phyloP scores from a whole-genome alignment of 2,888 invertebrate genomes.

The Chaetogeoica ovagalla region DNA sequence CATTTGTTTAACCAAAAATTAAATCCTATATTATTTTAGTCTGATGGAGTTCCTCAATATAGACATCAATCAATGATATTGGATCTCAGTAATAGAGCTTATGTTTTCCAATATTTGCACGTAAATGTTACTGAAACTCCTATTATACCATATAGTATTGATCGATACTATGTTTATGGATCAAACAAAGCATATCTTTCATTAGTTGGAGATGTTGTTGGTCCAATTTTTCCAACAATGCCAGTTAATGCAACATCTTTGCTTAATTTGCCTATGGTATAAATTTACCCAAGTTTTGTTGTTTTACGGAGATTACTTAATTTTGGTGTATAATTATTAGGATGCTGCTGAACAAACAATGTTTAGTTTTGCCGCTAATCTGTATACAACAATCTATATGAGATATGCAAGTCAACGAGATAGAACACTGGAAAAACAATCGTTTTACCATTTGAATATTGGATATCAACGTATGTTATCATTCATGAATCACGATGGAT shows the following conservation, averaged over 20 bases:
- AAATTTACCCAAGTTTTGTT: slow-evolving; percentile 57
- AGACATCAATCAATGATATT: slow-evolving; percentile 89
- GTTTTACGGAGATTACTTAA: slow-evolving; percentile 18
- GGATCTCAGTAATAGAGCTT: slow-evolving; percentile 88
- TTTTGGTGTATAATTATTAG: slow-evolving; percentile 58
- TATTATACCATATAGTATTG: slow-evolving; percentile 85
- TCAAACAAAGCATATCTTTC: slow-evolving; percentile 83
- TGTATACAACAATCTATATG: slow-evolving; percentile 90
- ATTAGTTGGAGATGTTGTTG: slow-evolving; percentile 87
- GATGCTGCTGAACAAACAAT: slow-evolving; percentile 93
- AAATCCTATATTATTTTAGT: slow-evolving; percentile 60
- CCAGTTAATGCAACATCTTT: slow-evolving; percentile 85
- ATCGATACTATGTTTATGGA: slow-evolving; percentile 90
- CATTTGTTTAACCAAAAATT: slow-evolving; percentile 23
- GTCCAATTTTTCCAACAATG: slow-evolving; percentile 90
- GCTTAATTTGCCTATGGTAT: slow-evolving; percentile 75
- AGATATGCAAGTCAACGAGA: slow-evolving; percentile 85
- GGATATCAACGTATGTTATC: slow-evolving; percentile 88
- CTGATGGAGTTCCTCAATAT: slow-evolving; percentile 89
- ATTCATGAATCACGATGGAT: slow-evolving; percentile 87
- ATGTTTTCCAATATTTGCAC: slow-evolving; percentile 92
- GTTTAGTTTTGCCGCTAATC: slow-evolving; percentile 94
- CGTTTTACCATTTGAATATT: slow-evolving; percentile 87
- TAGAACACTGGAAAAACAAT: slow-evolving; percentile 74
- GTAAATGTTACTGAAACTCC: slow-evolving; percentile 93